Evolutionary conservation across 2,113 vertebrate genomes (phyloP), one percentile per base, ranked within the genome.

Genomic region (Oceanites oceanicus): DNA sequence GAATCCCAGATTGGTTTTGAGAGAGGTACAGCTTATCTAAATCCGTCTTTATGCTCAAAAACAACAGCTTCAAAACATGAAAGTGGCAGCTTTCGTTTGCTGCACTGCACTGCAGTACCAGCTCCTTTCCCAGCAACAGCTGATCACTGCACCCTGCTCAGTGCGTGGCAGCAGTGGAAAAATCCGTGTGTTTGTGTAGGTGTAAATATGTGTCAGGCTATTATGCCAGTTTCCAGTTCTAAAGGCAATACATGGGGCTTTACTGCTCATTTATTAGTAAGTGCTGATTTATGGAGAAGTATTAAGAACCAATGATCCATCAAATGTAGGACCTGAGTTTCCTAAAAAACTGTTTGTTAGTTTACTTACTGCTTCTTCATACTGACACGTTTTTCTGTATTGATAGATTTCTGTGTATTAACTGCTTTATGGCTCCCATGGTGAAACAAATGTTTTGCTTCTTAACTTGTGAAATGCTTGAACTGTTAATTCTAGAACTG

Each of bases 231-330:
- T 91, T 71, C 77, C 45, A 76, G 5, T 73, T 85, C 58, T 81
- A 55, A 89, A 89, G 83, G 70, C 58, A 94, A 68, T 89, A 78
- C 30, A 77, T 49, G 63, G 42, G 42, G 38, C 32, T 88, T 84
- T 95, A 52, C 68, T 93, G 90, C 70, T 92, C 71, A 17, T 94
- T 90, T 95, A 72, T 82, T 91, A 89, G 53, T 65, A 72, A 61
- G 20, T 79, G 26, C 58, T 95, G 83, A 95, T 72, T 79, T 96
- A 73, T 83, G 63, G 74, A 79, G 45, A 90, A 91, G 50, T 91
- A 80, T 83, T 95, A 91, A 88, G 62, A 79, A 77, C 70, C 59
- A 66, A 82, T 85, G 93, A 94, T 88, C 84, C 70, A 71, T 95
- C 74, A 73, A 67, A 85, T 66, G 14, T 40, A 92, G 66, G 45